Percentiles rank a stretch among this genome's conserved stretches.
phyloP scores from a whole-genome alignment of 2,888 invertebrate species.

The Omphaloscelis lunosa region DNA sequence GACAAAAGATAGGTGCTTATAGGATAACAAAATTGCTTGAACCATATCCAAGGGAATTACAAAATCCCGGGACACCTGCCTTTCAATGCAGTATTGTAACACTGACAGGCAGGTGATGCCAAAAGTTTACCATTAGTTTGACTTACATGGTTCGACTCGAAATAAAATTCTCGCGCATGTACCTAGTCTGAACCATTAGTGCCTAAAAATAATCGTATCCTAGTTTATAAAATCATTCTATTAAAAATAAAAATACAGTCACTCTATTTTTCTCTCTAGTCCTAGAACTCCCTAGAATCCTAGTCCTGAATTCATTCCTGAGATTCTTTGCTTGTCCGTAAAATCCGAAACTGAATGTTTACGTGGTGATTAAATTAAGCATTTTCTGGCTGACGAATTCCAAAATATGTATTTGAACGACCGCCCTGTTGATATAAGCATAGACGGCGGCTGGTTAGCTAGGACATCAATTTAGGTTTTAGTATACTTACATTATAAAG shows the following conservation, averaged over 20 bases:
- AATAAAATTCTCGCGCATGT: conserved; percentile 1
- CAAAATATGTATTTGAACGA: conserved; percentile 8
- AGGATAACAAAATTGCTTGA: conserved; percentile 1
- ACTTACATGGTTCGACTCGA: not conserved
- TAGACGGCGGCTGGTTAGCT: not conserved
- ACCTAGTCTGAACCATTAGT: not conserved
- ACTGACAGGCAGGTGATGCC: conserved; percentile 32
- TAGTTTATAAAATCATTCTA: not conserved
- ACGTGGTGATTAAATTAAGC: not conserved
- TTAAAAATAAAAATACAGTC: not conserved
- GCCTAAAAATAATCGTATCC: conserved; percentile 1
- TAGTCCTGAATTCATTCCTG: conserved; percentile 15
- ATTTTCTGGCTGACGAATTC: not conserved
- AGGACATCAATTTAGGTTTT: conserved; percentile 19
- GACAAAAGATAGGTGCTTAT: not conserved
- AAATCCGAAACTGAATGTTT: not conserved
- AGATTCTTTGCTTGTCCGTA: not conserved
- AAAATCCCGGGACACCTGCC: conserved; percentile 6
- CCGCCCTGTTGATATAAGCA: not conserved
- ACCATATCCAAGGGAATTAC: not conserved
- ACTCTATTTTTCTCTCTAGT: too few relatives aligned
- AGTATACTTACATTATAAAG: conserved; percentile 13
- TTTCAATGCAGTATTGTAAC: not conserved
- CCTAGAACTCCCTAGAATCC: not conserved
- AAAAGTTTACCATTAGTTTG: conserved; percentile 16